A percentile compares a stretch with the other conserved stretches of the same genome.
Conservation (phyloP, 2,113 vertebrate genomes). For the Potamarius usumacintae region DNA sequence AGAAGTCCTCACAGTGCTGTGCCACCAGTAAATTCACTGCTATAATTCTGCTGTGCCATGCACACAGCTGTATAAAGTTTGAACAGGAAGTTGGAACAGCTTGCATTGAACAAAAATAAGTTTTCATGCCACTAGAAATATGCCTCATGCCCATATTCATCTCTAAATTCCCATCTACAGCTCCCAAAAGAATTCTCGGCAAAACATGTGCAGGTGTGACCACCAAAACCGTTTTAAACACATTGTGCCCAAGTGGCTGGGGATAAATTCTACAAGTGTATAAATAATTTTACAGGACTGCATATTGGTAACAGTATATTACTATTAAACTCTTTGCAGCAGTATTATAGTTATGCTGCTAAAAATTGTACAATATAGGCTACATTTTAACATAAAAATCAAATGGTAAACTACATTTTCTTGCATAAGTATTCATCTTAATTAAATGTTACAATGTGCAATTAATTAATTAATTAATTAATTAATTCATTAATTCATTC, state of each 20-base stretch:
- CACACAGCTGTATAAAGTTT: not conserved
- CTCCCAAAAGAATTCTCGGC: not conserved
- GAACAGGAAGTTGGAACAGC: not conserved
- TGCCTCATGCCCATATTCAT: not conserved
- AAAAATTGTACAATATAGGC: not conserved
- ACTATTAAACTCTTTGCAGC: not conserved
- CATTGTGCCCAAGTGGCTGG: not conserved
- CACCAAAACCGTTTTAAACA: not conserved
- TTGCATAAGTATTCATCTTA: not conserved
- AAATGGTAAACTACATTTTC: not conserved
- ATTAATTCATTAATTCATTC: not conserved
- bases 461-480: too few relatives aligned
- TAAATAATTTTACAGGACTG: not conserved
- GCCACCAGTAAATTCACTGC: not conserved
- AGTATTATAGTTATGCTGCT: not conserved
- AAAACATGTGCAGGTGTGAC: not conserved
- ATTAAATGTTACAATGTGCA: not conserved
- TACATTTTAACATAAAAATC: not conserved
- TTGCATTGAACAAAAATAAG: not conserved
- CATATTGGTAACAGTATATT: slow-evolving; percentile 1
- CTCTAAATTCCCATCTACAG: not conserved
- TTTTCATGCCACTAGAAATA: not conserved
- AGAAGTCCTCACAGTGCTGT: not conserved
- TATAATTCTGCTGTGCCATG: not conserved
- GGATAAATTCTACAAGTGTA: not conserved